Conservation (phyloP, 2,113 vertebrate genomes). For the Hemicordylus capensis region DNA sequence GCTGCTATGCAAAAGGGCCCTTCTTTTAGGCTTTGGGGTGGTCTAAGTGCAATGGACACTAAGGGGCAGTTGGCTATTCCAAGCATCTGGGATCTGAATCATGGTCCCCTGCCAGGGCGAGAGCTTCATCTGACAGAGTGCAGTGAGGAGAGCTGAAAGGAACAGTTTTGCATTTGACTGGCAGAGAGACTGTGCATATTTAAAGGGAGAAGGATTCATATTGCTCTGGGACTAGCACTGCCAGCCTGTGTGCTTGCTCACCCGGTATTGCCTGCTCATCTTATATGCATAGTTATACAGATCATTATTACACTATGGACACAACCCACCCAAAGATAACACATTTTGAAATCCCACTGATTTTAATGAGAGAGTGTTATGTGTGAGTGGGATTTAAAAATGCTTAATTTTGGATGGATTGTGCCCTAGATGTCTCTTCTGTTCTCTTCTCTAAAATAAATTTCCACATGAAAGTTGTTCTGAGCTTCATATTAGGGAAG, state of each 20-base stretch:
- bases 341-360: not conserved
- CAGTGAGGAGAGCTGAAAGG: not conserved
- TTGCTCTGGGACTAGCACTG: not conserved
- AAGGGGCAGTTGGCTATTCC: not conserved
- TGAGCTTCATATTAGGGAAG: not conserved
- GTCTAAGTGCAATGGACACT: not conserved
- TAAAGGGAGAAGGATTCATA: not conserved
- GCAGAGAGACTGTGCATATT: not conserved
- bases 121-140: not conserved
- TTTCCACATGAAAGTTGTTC: not conserved
- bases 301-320: not conserved
- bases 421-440: not conserved
- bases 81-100: not conserved
- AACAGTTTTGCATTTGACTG: not conserved
- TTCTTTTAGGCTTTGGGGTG: not conserved
- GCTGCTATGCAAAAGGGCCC: not conserved
- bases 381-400: not conserved
- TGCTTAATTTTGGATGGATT: not conserved
- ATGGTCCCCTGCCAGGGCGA: constrained; percentile 2
- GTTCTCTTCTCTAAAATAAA: not conserved
- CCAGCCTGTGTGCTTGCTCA: not conserved
- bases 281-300: not conserved
- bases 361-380: not conserved
- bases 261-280: not conserved
- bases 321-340: not conserved